Conservation (phyloP, 2,113 vertebrate genomes). For the Gymnorhina tibicen region DNA sequence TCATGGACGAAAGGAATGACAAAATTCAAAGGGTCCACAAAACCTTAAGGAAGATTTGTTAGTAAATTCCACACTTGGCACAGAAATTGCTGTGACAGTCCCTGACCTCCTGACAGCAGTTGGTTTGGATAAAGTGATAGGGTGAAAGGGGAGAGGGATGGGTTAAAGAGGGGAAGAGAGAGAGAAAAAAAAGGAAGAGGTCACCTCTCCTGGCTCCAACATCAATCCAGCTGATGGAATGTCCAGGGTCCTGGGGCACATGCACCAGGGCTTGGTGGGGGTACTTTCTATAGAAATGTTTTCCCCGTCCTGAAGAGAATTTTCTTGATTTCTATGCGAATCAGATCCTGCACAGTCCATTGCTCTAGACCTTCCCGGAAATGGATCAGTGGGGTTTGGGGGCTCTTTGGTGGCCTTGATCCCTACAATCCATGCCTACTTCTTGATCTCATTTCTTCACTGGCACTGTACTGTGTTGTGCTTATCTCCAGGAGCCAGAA, state of each 20-base stretch:
- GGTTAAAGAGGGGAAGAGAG: accelerated
- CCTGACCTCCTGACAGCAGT: background rate
- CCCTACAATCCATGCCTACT: background rate
- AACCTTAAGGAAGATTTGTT: background rate
- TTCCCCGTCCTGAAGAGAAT: background rate
- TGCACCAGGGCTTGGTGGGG: too few relatives aligned
- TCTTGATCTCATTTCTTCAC: background rate
- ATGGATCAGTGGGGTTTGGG: accelerated
- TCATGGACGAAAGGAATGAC: background rate
- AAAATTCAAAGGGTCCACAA: background rate
- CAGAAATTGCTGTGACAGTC: accelerated
- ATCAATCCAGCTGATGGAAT: background rate
- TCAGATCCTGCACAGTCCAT: background rate
- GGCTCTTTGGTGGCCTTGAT: background rate
- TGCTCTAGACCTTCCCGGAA: background rate
- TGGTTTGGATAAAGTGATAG: background rate
- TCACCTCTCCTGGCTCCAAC: background rate
- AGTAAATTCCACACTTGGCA: background rate
- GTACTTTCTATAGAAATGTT: background rate
- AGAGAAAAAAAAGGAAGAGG: background rate
- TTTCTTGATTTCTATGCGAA: background rate
- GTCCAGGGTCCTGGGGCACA: background rate
- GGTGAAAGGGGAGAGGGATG: background rate
- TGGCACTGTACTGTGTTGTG: background rate
- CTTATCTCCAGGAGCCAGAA: background rate